Evolutionary conservation across 1,140 invertebrate genomes (phyloP), one percentile per base, ranked within the genome.

Genomic region (Zophobas atratus): DNA sequence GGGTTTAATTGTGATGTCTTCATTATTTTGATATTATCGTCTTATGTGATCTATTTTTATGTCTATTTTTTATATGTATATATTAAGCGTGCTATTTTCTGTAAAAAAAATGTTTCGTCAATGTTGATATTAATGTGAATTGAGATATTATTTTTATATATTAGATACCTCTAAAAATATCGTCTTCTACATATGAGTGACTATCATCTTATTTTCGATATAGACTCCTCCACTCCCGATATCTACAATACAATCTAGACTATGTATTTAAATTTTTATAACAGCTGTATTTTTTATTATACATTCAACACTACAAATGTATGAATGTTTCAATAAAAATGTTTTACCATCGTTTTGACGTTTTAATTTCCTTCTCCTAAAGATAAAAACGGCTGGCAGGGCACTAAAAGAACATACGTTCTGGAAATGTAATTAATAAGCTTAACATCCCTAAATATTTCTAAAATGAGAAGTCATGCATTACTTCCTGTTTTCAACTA

Each of bases 51-150:
- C 71, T 79, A 77, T 80, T 77, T 60, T 72, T 78, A 78, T 79
- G 75, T 80, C 63, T 80, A 70, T 80, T 79, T 80, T 80, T 80
- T 80, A 75, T 80, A 78, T 80, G 78, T 79, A 70, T 76, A 77
- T 80, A 80, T 74, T 78, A 76, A 70, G 70, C 72, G 79, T 78
- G 77, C 79, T 78, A 78, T 77, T 80, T 80, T 75, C 70, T 71
- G 74, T 75, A 72, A 51, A 70, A 60, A 60, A 77, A 70, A 76
- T 77, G 74, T 67, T 73, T 77, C 57, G 76, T 80, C 79, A 76
- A 74, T 80, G 75, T 80, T 80, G 57, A 79, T 75, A 80, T 79
- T 77, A 74, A 80, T 80, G 77, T 77, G 77, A 80, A 80, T 78
- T 80, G 73, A 75, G 70, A 78, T 76, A 79, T 80, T 80, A 79